Evolutionary conservation across 2,797 vertebrate genomes (phyloP).

Genomic region (Lepilemur ruficaudatus): DNA sequence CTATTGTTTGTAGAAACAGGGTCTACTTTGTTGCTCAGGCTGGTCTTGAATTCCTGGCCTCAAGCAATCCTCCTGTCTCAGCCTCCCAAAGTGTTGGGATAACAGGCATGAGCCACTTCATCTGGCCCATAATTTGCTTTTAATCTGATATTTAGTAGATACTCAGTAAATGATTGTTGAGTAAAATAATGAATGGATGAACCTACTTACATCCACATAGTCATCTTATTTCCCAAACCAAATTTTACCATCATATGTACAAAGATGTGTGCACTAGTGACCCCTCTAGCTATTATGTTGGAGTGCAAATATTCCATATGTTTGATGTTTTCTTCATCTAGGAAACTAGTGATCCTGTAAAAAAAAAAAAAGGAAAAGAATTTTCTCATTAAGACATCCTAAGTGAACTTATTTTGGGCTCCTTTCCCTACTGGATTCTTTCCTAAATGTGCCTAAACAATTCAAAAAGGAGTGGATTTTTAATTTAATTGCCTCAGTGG

Average conservation of each 20-base stretch:
- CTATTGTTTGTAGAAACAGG: background rate
- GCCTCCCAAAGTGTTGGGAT: background rate
- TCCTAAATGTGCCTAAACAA: background rate
- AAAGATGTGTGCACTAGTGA: background rate
- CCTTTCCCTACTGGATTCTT: background rate
- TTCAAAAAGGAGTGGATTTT: background rate
- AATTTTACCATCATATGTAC: background rate
- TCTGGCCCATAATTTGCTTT: background rate
- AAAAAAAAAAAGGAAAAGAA: background rate
- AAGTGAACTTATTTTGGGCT: background rate
- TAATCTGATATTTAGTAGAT: background rate
- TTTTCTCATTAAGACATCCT: background rate
- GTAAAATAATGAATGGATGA: background rate
- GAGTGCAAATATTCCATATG: background rate
- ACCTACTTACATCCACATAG: background rate
- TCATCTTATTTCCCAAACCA: background rate
- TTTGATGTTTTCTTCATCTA: slow-evolving; percentile 3
- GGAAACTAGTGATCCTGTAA: background rate
- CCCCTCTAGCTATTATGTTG: background rate
- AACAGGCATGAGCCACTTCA: background rate
- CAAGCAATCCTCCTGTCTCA: background rate
- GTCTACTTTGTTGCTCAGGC: background rate
- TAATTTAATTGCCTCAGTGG: background rate
- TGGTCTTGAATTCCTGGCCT: background rate
- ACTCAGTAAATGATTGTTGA: background rate